Evolutionary conservation across 2,797 vertebrate species (phyloP), one percentile per base, ranked within the genome.

Genomic region (Pampus argenteus): DNA sequence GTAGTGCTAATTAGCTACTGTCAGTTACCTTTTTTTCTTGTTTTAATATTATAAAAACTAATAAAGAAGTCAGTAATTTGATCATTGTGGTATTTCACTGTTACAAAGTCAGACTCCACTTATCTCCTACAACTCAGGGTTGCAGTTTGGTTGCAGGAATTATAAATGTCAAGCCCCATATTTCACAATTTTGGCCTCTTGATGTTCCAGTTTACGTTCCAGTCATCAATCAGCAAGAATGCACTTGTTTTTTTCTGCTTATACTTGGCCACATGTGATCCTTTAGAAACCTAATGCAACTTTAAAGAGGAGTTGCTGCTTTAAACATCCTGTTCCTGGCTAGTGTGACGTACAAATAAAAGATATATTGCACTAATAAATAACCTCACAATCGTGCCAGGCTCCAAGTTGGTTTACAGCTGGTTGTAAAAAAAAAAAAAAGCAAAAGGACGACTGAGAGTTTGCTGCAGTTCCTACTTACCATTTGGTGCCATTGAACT

Each of bases 161-260:
- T n/a, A n/a, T n/a, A n/a, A n/a, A n/a, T n/a, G n/a, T n/a, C n/a
- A n/a, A n/a, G 22, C 25, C 9, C 2, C 5, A 49, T 45, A 17
- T 18, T 36, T 51, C 13, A n/a, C 31, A 62, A 47, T 47, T 47
- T 8, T 58, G 8, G 2, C 15, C 25, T n/a, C 23, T 47, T 65
- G 22, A 73, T 76, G 64, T 49, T 57, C 17, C 49, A 45, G 11
- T 66, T 71, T 17, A 82, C 93, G 94, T 95, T 95, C 94, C 89
- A 91, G 91, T 92, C 90, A 95, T 95, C 95, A 95, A 94, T 96
- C 94, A 95, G 92, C 91, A 90, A 94, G 93, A 94, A 93, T 90
- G 90, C 82, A 89, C 31, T 90, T 93, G 93, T 95, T 96, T 96
- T 96, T 31, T 95, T 94, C 92, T 91, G 52, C 93, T 94, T 91